These are phyloP conservation scores for Nomada ferruginata DNA, from an alignment of 2,888 invertebrate species.

Conservation along the genomic window DNA sequence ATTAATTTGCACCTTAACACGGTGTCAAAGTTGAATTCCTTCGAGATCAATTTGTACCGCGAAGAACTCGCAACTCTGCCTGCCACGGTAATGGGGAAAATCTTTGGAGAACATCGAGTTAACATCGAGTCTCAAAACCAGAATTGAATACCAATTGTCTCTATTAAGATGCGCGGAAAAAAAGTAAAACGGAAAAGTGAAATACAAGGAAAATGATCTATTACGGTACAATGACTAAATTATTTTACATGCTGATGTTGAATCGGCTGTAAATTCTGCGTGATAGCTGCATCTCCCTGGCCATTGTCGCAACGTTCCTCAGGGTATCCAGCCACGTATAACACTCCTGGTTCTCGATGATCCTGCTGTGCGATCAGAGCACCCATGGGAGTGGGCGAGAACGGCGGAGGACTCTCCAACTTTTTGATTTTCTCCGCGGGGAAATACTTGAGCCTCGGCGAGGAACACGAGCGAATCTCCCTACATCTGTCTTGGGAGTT, in stretches of 20 bases:
- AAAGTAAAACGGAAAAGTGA: not conserved
- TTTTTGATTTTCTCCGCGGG: conserved; percentile 75
- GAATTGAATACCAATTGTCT: not conserved
- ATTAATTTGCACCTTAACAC: conserved; percentile 11
- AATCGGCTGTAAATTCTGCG: conserved; percentile 13
- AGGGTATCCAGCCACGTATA: not conserved
- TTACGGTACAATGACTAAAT: too few relatives aligned
- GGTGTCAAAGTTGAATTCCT: not conserved
- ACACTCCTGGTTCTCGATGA: conserved; percentile 17
- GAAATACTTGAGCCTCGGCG: conserved; percentile 76
- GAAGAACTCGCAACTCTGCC: not conserved
- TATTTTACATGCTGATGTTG: conserved; percentile 43
- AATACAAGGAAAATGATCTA: too few relatives aligned
- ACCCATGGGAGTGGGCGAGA: conserved; percentile 29
- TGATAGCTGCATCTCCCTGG: conserved; percentile 38
- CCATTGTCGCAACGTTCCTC: conserved; percentile 32
- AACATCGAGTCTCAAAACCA: not conserved
- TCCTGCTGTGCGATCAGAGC: conserved; percentile 62
- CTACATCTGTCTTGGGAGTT: conserved; percentile 57
- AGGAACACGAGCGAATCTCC: conserved; percentile 53
- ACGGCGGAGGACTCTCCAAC: conserved; percentile 52
- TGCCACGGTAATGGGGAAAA: not conserved
- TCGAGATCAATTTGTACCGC: not conserved
- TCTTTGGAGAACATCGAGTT: not conserved
- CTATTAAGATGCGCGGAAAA: not conserved